Conservation (phyloP, 1,140 invertebrate species). For the Trachymyrmex septentrionalis region DNA sequence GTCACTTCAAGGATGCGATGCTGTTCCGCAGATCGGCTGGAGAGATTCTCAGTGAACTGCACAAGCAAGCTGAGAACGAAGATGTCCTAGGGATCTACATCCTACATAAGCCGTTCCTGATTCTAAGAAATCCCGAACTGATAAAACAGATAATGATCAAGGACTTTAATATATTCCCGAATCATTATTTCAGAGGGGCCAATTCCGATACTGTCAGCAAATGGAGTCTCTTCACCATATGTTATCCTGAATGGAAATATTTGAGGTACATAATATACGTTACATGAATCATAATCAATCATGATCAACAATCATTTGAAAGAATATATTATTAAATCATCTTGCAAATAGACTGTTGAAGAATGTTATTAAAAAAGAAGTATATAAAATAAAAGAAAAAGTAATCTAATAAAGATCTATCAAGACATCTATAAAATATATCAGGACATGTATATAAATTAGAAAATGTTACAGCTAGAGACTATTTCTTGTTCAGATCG, state of each 20-base stretch:
- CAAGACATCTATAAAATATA: neutral
- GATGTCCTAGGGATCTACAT: slow-evolving; percentile 79
- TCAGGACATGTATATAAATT: neutral
- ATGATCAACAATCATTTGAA: neutral
- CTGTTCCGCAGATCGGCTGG: slow-evolving; percentile 73
- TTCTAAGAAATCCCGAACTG: slow-evolving; percentile 76
- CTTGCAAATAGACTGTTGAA: too few relatives aligned
- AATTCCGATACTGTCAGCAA: slow-evolving; percentile 79
- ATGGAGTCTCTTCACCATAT: slow-evolving; percentile 80
- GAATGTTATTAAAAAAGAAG: too few relatives aligned
- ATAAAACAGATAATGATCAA: slow-evolving; percentile 85
- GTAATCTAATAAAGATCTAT: neutral
- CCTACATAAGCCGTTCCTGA: slow-evolving; percentile 78
- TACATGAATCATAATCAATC: neutral
- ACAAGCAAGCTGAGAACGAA: slow-evolving; percentile 65
- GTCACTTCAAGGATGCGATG: slow-evolving; percentile 78
- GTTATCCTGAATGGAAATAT: slow-evolving; percentile 83
- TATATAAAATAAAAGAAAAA: too few relatives aligned
- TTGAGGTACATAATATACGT: slow-evolving; percentile 67
- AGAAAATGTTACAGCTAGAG: neutral
- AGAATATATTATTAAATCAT: neutral
- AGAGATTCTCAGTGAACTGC: slow-evolving; percentile 82
- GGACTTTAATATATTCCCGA: slow-evolving; percentile 86
- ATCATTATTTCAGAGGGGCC: slow-evolving; percentile 81
- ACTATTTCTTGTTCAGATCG: slow-evolving; percentile 47